Conservation (phyloP, 2,113 vertebrate species). For the Axis porcinus region DNA sequence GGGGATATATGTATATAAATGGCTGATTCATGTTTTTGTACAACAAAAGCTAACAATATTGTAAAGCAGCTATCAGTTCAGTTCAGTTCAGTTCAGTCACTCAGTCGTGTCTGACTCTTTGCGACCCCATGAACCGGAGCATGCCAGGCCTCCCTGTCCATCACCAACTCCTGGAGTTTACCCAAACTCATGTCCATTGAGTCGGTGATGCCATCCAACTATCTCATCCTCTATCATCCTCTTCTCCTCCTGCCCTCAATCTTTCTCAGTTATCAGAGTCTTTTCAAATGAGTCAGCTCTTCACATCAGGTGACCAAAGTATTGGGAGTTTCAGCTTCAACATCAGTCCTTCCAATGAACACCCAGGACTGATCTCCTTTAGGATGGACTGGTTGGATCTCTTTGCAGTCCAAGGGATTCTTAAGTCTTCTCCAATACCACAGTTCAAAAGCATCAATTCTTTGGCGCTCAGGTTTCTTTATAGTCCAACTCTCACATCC, state of each 20-base stretch:
- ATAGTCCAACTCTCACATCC: too few species aligned
- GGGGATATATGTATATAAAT: not conserved
- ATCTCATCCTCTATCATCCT: not conserved
- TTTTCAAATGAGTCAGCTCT: not conserved
- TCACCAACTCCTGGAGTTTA: not conserved
- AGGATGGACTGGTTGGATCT: too few species aligned
- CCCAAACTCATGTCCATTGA: not conserved
- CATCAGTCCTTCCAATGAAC: too few species aligned
- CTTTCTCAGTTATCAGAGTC: not conserved
- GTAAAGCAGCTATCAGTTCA: not conserved
- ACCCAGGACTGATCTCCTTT: too few species aligned
- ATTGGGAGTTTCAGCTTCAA: too few species aligned
- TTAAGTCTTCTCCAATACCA: too few species aligned
- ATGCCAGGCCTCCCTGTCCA: not conserved
- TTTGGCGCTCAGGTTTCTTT: too few species aligned
- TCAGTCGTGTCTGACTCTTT: not conserved
- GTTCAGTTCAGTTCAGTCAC: not conserved
- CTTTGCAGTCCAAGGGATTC: too few species aligned
- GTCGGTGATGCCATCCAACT: not conserved
- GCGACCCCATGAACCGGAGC: not conserved
- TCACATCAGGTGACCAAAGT: not conserved
- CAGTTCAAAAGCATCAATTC: too few species aligned
- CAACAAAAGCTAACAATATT: not conserved
- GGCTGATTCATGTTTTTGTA: not conserved
- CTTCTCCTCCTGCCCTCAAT: not conserved